Percentiles rank a stretch among this genome's conserved stretches.
Evolutionary conservation across 2,888 invertebrate genomes (phyloP).

Genomic region (Theristus sp.): DNA sequence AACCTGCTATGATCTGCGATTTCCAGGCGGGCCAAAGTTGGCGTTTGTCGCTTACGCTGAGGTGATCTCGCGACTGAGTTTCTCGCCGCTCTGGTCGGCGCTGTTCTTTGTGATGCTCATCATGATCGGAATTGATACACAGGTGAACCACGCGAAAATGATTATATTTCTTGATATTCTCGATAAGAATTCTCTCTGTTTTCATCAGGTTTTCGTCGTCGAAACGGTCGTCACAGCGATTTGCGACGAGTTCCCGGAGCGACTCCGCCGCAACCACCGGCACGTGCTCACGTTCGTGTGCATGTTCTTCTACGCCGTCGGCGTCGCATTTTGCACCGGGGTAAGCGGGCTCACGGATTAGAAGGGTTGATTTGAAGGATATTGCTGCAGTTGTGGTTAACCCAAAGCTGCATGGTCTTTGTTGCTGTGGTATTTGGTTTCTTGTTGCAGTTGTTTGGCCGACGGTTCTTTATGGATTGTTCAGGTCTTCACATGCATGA

Average conservation of each 20-base stretch:
- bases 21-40: conserved; percentile 31
- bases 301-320: conserved; percentile 19
- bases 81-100: conserved; percentile 61
- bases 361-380: too few species aligned
- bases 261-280: conserved; percentile 21
- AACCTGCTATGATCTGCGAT: too few species aligned
- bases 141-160: too few species aligned
- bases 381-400: not conserved
- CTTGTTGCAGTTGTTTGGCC: too few species aligned
- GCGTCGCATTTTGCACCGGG: conserved; percentile 23
- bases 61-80: conserved; percentile 52
- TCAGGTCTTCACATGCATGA: too few species aligned
- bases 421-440: too few species aligned
- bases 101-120: conserved; percentile 50
- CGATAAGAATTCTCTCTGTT: not conserved
- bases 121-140: conserved; percentile 21
- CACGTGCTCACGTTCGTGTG: conserved; percentile 20
- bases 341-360: too few species aligned
- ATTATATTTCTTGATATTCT: not conserved
- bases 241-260: conserved; percentile 36
- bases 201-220: conserved; percentile 35
- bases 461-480: too few species aligned
- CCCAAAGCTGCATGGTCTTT: too few species aligned
- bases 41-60: conserved; percentile 73
- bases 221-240: conserved; percentile 40